Evolutionary conservation across 2,113 vertebrate species (phyloP).

Genomic region (Lucifuga dentata): DNA sequence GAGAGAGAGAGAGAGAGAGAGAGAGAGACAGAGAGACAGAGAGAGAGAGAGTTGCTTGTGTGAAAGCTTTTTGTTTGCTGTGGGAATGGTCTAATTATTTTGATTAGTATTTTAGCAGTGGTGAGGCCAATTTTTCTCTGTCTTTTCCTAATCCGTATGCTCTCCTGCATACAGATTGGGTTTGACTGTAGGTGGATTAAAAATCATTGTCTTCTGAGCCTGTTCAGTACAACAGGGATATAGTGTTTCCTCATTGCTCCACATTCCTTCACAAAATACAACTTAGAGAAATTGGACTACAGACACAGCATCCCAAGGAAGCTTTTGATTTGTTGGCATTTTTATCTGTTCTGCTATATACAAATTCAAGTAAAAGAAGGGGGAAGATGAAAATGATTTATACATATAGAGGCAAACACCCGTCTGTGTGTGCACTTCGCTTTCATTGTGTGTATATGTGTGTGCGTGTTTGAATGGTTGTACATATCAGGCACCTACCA

Average conservation of each 20-base stretch:
- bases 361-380: too few species aligned
- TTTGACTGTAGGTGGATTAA: constrained; percentile 40
- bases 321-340: background rate
- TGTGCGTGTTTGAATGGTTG: constrained; percentile 50
- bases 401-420: background rate
- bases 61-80: constrained; percentile 57
- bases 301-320: background rate
- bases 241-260: constrained; percentile 13
- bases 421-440: constrained; percentile 30
- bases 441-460: constrained; percentile 36
- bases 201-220: constrained; percentile 33
- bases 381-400: too few species aligned
- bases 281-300: constrained; percentile 17
- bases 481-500: constrained; percentile 54
- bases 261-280: constrained; percentile 39
- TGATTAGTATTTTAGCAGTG: constrained; percentile 59
- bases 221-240: constrained; percentile 38
- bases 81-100: constrained; percentile 64
- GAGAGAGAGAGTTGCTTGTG: constrained; percentile 50
- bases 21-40: too few species aligned
- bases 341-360: too few species aligned
- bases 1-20: too few species aligned
- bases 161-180: constrained; percentile 27
- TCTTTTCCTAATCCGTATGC: constrained; percentile 38
- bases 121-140: constrained; percentile 45